phyloP scores from a whole-genome alignment of 2,797 vertebrate species.

The Oophaga sylvatica region DNA sequence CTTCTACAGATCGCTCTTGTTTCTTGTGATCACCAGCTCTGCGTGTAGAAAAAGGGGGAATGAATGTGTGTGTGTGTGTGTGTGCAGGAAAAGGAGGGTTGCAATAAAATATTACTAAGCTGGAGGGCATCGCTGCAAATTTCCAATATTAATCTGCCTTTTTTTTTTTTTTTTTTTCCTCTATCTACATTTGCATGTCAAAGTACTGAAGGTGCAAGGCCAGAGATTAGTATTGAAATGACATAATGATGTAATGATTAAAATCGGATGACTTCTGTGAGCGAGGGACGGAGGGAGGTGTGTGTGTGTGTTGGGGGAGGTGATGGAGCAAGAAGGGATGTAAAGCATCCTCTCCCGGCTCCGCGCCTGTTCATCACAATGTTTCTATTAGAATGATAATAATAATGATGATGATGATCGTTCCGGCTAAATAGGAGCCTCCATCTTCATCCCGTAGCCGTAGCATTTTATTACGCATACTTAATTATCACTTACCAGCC shows the following conservation, averaged over 20 bases:
- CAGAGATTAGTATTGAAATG: slow-evolving; percentile 90
- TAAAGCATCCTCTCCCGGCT: slow-evolving; percentile 20
- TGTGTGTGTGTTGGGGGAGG: neutral
- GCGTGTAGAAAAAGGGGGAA: slow-evolving; percentile 73
- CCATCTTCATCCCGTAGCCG: neutral
- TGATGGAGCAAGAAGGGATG: slow-evolving; percentile 3
- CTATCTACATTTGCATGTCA: slow-evolving; percentile 93
- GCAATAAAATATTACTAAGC: slow-evolving; percentile 75
- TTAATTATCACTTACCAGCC: neutral
- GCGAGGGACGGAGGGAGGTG: slow-evolving; percentile 61
- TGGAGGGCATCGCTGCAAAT: slow-evolving; percentile 85
- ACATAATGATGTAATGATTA: slow-evolving; percentile 95
- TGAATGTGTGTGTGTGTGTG: slow-evolving; percentile 45
- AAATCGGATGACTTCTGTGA: slow-evolving; percentile 85
- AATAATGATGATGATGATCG: neutral
- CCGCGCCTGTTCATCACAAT: slow-evolving; percentile 62
- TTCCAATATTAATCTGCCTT: slow-evolving; percentile 73
- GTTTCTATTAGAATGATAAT: slow-evolving; percentile 24
- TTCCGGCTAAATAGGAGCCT: neutral
- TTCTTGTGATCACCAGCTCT: slow-evolving; percentile 82
- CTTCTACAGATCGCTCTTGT: slow-evolving; percentile 85
- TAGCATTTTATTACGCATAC: neutral
- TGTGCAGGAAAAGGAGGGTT: slow-evolving; percentile 64
- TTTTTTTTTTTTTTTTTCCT: slow-evolving; percentile 74
- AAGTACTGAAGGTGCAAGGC: slow-evolving; percentile 84